phyloP scores from a whole-genome alignment of 1,140 invertebrate species.

The Drosophila sucinea region DNA sequence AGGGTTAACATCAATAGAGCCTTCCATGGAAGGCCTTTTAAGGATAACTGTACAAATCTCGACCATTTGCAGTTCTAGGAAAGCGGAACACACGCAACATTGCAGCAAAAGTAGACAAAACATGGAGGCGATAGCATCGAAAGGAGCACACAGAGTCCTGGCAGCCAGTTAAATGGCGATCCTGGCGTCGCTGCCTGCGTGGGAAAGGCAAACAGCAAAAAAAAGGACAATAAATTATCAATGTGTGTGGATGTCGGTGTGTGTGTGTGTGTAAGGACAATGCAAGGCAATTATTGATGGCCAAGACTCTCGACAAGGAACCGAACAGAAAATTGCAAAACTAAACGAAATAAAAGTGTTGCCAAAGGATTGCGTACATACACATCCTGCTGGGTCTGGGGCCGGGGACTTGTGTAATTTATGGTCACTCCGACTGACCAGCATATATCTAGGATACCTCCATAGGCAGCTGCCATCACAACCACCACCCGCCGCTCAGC shows the following conservation, averaged over 20 bases:
- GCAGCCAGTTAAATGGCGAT: conserved; percentile 18
- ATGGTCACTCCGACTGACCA: conserved; percentile 55
- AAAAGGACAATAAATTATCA: conserved; percentile 63
- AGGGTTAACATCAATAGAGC: not conserved
- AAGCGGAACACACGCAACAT: conserved; percentile 5
- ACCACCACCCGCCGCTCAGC: conserved; percentile 32
- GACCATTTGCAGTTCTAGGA: not conserved
- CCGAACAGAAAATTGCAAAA: conserved; percentile 48
- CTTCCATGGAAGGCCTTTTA: not conserved
- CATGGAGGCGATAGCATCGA: not conserved
- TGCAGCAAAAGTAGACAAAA: not conserved
- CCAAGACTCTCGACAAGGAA: conserved; percentile 22
- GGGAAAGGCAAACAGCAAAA: conserved; percentile 64
- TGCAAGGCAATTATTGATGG: conserved; percentile 67
- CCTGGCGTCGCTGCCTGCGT: conserved; percentile 47
- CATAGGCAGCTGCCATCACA: conserved; percentile 47
- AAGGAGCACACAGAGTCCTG: conserved; percentile 6
- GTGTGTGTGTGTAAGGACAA: conserved; percentile 53
- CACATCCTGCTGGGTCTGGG: conserved; percentile 25
- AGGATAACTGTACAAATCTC: conserved; percentile 3
- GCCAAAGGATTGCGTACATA: conserved; percentile 62
- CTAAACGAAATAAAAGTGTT: conserved; percentile 28
- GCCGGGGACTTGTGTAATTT: conserved; percentile 63
- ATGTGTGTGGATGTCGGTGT: not conserved
- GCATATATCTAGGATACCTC: not conserved